Conservation (phyloP, 1,140 invertebrate genomes). For the Orchesella cincta region DNA sequence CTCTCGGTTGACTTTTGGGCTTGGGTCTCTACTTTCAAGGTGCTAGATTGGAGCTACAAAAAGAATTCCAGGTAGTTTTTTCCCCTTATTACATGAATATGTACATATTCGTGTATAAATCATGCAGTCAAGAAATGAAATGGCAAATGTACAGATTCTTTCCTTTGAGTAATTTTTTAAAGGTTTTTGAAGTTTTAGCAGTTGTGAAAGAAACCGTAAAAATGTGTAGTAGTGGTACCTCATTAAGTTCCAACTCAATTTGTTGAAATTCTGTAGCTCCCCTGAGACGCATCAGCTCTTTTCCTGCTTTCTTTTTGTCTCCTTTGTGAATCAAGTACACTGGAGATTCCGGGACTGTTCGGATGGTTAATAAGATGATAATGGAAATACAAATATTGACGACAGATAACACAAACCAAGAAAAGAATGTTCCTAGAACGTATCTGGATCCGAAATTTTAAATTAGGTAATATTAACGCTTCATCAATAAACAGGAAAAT, state of each 20-base stretch:
- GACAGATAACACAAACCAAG: conserved; percentile 19
- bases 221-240: too few relatives aligned
- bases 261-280: conserved; percentile 55
- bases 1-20: not conserved
- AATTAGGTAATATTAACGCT: not conserved
- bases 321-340: conserved; percentile 67
- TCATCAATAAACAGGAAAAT: not conserved
- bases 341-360: conserved; percentile 70
- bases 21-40: not conserved
- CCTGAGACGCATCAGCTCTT: conserved; percentile 66
- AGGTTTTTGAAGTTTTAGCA: too few relatives aligned
- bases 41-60: not conserved
- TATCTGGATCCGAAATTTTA: conserved; percentile 5
- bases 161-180: too few relatives aligned
- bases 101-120: too few relatives aligned
- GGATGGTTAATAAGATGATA: conserved; percentile 47
- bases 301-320: conserved; percentile 63
- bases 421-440: conserved; percentile 14
- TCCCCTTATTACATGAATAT: too few relatives aligned
- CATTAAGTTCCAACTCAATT: conserved; percentile 19
- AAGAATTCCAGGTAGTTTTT: too few relatives aligned
- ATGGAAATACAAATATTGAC: conserved; percentile 4
- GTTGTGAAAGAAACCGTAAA: too few relatives aligned
- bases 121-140: too few relatives aligned
- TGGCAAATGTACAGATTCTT: too few relatives aligned